Evolutionary conservation across 2,888 invertebrate species (phyloP).

Genomic region (Eupelmus urozonus): DNA sequence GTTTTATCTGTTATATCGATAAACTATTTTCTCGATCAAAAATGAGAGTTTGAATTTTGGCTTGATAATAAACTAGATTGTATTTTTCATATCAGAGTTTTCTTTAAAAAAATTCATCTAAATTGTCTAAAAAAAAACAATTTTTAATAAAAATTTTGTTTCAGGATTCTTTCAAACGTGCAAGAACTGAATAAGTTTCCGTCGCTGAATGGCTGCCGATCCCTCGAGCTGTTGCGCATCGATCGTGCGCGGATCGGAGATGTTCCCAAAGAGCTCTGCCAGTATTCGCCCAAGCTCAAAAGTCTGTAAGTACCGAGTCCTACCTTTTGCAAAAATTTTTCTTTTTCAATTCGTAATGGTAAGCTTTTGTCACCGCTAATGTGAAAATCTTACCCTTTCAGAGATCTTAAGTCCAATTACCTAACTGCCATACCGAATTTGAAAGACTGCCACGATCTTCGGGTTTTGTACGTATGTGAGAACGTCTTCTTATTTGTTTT

Average conservation of each 20-base stretch:
- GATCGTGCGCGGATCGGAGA: conserved; percentile 88
- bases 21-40: too few species aligned
- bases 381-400: conserved; percentile 74
- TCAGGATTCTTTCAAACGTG: conserved; percentile 91
- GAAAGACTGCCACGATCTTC: conserved; percentile 87
- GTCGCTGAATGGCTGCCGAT: conserved; percentile 87
- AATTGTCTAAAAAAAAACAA: too few species aligned
- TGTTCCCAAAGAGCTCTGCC: conserved; percentile 88
- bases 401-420: conserved; percentile 91
- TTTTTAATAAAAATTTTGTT: too few species aligned
- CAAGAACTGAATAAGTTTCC: conserved; percentile 89
- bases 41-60: too few species aligned
- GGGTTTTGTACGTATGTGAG: conserved; percentile 87
- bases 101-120: too few species aligned
- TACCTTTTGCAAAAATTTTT: background rate
- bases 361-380: background rate
- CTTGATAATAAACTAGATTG: too few species aligned
- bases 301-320: conserved; percentile 85
- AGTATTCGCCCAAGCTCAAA: conserved; percentile 87
- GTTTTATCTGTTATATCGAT: too few species aligned
- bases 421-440: conserved; percentile 87
- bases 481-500: conserved; percentile 48
- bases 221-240: conserved; percentile 88
- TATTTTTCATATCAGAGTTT: too few species aligned
- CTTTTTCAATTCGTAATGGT: background rate